Percentiles rank a stretch among this genome's conserved stretches.
These are phyloP conservation scores for Narcine bancroftii DNA, from an alignment of 2,113 vertebrate species.

Conservation along the genomic window DNA sequence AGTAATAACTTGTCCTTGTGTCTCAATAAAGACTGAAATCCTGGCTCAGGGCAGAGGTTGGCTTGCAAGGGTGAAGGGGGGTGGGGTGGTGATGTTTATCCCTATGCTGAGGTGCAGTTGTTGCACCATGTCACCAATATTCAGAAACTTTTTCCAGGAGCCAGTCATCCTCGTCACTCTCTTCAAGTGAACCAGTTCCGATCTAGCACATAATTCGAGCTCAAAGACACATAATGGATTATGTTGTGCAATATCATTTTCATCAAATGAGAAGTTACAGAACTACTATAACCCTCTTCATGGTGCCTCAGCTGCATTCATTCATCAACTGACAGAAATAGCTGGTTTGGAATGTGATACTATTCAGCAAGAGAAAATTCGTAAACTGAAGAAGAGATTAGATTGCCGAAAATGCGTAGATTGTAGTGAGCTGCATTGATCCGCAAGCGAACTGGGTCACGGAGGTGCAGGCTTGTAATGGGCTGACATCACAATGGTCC, in stretches of 20 bases:
- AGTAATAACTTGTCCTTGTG: background rate
- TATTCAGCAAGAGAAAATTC: constrained; percentile 53
- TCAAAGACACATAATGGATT: too few species aligned
- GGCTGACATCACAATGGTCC: too few species aligned
- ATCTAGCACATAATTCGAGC: too few species aligned
- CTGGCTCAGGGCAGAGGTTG: background rate
- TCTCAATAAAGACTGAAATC: background rate
- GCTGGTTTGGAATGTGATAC: constrained; percentile 54
- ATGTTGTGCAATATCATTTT: too few species aligned
- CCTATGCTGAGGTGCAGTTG: background rate
- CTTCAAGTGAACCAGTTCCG: too few species aligned
- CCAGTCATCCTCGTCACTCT: background rate
- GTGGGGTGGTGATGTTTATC: background rate
- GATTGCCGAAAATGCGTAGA: constrained; percentile 10
- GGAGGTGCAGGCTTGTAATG: too few species aligned
- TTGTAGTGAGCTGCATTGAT: too few species aligned
- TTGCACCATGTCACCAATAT: background rate
- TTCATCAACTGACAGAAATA: constrained; percentile 56
- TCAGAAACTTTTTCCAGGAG: background rate
- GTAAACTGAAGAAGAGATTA: constrained; percentile 49
- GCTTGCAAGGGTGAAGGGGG: background rate
- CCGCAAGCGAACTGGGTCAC: too few species aligned
- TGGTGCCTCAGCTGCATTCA: constrained; percentile 51
- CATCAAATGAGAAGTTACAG: too few species aligned
- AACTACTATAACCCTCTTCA: constrained; percentile 51